Percentiles rank a stretch among this genome's conserved stretches.
Conservation (phyloP, 2,888 invertebrate genomes). For the Seira musarum region DNA sequence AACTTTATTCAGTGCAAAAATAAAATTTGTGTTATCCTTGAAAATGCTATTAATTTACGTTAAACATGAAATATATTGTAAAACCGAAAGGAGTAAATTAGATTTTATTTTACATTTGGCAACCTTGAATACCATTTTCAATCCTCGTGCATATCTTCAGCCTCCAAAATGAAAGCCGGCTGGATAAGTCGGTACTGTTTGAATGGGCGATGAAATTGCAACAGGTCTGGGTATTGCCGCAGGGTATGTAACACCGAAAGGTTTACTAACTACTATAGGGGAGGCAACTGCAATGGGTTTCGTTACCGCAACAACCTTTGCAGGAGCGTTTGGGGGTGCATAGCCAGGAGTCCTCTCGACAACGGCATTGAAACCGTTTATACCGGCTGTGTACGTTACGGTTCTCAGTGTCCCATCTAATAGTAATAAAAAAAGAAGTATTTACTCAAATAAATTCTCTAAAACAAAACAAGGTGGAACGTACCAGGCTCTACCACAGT, state of each 20-base stretch:
- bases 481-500: constrained; percentile 60
- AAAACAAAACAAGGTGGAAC: too few relatives aligned
- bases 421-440: too few relatives aligned
- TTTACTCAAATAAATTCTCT: too few relatives aligned
- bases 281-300: constrained; percentile 38
- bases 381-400: constrained; percentile 62
- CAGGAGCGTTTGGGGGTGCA: constrained; percentile 56
- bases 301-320: constrained; percentile 29
- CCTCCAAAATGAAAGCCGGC: constrained; percentile 57
- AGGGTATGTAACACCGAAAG: not conserved
- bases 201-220: not conserved
- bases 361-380: constrained; percentile 58
- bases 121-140: too few relatives aligned
- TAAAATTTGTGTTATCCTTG: too few relatives aligned
- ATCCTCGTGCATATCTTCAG: too few relatives aligned
- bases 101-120: too few relatives aligned
- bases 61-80: too few relatives aligned
- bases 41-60: too few relatives aligned
- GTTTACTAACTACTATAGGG: not conserved
- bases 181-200: constrained; percentile 40
- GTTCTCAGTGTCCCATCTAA: constrained; percentile 58
- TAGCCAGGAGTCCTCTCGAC: constrained; percentile 58
- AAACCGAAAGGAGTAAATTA: too few relatives aligned
- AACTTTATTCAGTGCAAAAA: too few relatives aligned
- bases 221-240: constrained; percentile 28